Percentiles rank a stretch among this genome's conserved stretches.
Conservation (phyloP, 2,797 vertebrate genomes). For the Euthynnus affinis region DNA sequence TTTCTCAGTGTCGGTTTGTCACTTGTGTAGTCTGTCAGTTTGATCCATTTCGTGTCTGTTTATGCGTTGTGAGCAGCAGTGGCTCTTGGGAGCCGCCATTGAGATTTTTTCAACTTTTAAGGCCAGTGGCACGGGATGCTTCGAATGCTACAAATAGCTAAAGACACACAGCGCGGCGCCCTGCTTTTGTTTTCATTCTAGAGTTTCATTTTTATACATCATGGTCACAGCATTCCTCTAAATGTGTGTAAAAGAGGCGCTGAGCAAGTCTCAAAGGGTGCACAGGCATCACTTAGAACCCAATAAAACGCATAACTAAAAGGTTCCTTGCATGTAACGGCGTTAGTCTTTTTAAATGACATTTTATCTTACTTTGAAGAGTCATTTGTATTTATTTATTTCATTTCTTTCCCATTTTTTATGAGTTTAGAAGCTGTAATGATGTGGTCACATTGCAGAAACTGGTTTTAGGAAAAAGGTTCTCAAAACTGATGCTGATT, state of each 20-base stretch:
- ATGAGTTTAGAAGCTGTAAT: neutral
- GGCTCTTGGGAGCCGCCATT: neutral
- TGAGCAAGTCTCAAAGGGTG: neutral
- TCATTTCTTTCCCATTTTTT: neutral
- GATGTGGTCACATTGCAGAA: neutral
- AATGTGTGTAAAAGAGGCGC: conserved; percentile 10
- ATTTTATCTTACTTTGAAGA: neutral
- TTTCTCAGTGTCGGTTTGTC: conserved; percentile 3
- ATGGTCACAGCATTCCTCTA: neutral
- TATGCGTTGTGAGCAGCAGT: conserved; percentile 11
- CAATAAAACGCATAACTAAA: neutral
- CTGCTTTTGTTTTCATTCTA: neutral
- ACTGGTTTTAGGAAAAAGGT: no score
- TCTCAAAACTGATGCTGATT: no score
- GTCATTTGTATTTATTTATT: neutral
- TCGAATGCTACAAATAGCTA: conserved; percentile 28
- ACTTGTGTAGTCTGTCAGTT: conserved; percentile 6
- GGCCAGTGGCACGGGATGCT: conserved; percentile 11
- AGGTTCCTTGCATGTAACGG: neutral
- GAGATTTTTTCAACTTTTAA: conserved; percentile 10
- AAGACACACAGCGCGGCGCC: neutral
- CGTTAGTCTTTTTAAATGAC: no score
- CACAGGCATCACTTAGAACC: neutral
- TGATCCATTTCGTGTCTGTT: conserved; percentile 15
- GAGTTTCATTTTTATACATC: neutral